Percentiles rank a stretch among this genome's conserved stretches.
These are phyloP conservation scores for Chalcosyrphus nemorum DNA, from an alignment of 2,888 invertebrate species.

Conservation along the genomic window DNA sequence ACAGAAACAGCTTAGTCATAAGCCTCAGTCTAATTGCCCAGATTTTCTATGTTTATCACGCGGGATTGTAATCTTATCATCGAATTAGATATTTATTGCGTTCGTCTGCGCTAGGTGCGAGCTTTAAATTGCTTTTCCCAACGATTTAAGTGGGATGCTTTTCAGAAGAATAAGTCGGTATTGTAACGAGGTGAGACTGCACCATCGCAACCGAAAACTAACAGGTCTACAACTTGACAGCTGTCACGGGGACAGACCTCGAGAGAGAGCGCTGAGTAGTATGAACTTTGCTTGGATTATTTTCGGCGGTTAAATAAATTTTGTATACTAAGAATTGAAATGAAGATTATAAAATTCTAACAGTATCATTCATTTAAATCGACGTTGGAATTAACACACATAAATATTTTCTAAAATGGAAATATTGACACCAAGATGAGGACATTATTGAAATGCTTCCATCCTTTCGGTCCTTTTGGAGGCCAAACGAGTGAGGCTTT, in stretches of 20 bases:
- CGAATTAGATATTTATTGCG: slow-evolving; percentile 14
- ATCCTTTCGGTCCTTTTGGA: neutral
- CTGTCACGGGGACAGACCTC: too few relatives aligned
- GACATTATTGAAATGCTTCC: neutral
- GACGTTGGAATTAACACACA: neutral
- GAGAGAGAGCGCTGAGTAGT: too few relatives aligned
- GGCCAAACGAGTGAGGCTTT: neutral
- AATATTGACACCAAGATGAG: neutral
- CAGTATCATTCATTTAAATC: neutral
- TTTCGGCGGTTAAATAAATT: too few relatives aligned
- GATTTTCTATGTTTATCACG: slow-evolving; percentile 15
- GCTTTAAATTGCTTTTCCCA: neutral
- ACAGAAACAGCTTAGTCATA: neutral
- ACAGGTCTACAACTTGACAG: too few relatives aligned
- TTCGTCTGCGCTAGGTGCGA: neutral
- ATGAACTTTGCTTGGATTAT: too few relatives aligned
- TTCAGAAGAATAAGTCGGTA: slow-evolving; percentile 5
- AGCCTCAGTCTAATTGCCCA: neutral
- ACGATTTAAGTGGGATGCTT: neutral
- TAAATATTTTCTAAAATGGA: neutral
- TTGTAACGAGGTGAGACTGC: too few relatives aligned
- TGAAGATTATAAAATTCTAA: too few relatives aligned
- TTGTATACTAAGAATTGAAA: too few relatives aligned
- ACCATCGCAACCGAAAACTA: too few relatives aligned
- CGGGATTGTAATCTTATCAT: slow-evolving; percentile 14